phyloP scores from a whole-genome alignment of 2,888 invertebrate genomes.

The Catotricha subobsoleta region DNA sequence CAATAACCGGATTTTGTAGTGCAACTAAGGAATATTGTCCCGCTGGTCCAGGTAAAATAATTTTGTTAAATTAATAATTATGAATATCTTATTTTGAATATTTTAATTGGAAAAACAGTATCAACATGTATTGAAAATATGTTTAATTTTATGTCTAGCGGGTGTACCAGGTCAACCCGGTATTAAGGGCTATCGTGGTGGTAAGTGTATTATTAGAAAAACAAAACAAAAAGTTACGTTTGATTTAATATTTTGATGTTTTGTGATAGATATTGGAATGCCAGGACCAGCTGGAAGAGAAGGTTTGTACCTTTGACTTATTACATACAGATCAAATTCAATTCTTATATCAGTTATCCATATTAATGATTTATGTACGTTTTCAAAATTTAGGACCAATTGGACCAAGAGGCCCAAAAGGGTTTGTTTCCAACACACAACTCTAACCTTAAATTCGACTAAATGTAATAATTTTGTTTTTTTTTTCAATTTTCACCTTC shows the following conservation, averaged over 20 bases:
- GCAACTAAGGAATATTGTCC: conserved; percentile 69
- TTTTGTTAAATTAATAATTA: not conserved
- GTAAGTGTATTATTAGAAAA: too few relatives aligned
- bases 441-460: not conserved
- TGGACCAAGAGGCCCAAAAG: conserved; percentile 27
- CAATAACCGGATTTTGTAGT: conserved; percentile 68
- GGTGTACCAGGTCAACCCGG: conserved; percentile 50
- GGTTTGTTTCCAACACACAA: conserved; percentile 10
- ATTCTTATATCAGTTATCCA: too few relatives aligned
- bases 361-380: too few relatives aligned
- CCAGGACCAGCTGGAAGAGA: conserved; percentile 43
- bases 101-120: too few relatives aligned
- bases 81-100: too few relatives aligned
- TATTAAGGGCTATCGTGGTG: conserved; percentile 50
- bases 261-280: conserved; percentile 40
- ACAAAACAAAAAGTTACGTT: too few relatives aligned
- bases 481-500: conserved; percentile 15
- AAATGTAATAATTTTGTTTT: not conserved
- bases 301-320: conserved; percentile 13
- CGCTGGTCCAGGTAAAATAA: conserved; percentile 31
- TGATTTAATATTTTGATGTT: too few relatives aligned
- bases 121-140: too few relatives aligned
- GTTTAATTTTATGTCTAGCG: too few relatives aligned
- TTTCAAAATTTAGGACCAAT: conserved; percentile 10
- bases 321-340: conserved; percentile 17